These are phyloP conservation scores for Lasioglossum oenotherae DNA, from an alignment of 2,888 invertebrate species.

Conservation along the genomic window DNA sequence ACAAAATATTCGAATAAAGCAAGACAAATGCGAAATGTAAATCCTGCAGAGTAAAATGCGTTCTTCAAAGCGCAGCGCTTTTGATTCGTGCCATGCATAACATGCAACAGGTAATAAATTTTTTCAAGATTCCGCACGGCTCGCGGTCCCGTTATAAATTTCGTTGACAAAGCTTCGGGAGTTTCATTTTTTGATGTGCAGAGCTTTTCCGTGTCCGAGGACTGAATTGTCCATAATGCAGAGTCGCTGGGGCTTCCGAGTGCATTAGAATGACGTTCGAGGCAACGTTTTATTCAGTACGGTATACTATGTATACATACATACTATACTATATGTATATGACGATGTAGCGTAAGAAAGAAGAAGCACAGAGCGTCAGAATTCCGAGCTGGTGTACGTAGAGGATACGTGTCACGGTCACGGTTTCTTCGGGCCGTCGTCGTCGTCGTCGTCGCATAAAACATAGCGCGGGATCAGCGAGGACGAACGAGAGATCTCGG, in stretches of 20 bases:
- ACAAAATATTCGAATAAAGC: too few species aligned
- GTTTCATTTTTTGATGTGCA: not conserved
- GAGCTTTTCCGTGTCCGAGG: not conserved
- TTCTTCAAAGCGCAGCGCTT: not conserved
- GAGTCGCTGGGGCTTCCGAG: not conserved
- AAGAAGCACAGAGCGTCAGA: not conserved
- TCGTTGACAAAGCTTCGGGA: not conserved
- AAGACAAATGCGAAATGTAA: not conserved
- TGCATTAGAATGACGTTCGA: conserved; percentile 1
- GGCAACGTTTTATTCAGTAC: not conserved
- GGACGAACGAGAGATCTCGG: conserved; percentile 2
- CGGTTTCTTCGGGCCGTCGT: not conserved
- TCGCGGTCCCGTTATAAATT: not conserved
- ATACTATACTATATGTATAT: not conserved
- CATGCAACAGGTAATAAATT: not conserved
- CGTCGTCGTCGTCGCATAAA: conserved; percentile 4
- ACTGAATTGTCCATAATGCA: not conserved
- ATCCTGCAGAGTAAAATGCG: not conserved
- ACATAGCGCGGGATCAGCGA: conserved; percentile 18
- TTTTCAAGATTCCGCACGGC: not conserved
- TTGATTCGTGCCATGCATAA: not conserved
- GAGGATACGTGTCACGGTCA: not conserved
- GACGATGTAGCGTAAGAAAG: not conserved
- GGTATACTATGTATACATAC: not conserved
- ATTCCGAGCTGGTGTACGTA: not conserved